phyloP scores from a whole-genome alignment of 2,113 vertebrate genomes.

The Gracilinanus agilis region DNA sequence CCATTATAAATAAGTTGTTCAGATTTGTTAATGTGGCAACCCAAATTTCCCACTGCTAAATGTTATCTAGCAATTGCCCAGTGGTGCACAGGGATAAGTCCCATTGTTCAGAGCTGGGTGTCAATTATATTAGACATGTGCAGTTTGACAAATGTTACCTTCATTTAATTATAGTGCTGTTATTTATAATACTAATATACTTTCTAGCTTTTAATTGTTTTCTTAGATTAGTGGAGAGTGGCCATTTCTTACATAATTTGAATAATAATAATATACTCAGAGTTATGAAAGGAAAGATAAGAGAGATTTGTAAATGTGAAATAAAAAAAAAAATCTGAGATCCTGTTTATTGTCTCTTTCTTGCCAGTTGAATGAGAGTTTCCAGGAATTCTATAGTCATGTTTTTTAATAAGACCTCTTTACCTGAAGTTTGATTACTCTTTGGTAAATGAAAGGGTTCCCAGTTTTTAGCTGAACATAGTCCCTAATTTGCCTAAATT shows the following conservation, averaged over 20 bases:
- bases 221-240: conserved; percentile 41
- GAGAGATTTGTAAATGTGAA: not conserved
- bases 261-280: conserved; percentile 34
- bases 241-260: conserved; percentile 51
- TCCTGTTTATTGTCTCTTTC: conserved; percentile 34
- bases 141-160: conserved; percentile 29
- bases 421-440: conserved; percentile 40
- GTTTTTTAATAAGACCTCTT: conserved; percentile 53
- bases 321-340: not conserved
- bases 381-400: conserved; percentile 54
- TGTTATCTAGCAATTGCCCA: not conserved
- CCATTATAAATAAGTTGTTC: conserved; percentile 57
- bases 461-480: not conserved
- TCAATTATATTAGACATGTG: conserved; percentile 23
- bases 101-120: conserved; percentile 20
- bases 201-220: conserved; percentile 49
- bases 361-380: conserved; percentile 39
- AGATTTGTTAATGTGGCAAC: not conserved
- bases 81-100: not conserved
- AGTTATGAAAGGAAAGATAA: conserved; percentile 30
- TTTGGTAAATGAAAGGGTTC: not conserved
- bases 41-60: conserved; percentile 29
- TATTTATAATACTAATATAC: conserved; percentile 37
- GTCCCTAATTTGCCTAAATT: conserved; percentile 9
- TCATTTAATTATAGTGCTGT: conserved; percentile 43